Base-by-base conservation (phyloP, 2,797 vertebrate genomes). In the Diplodus puntazzo region DNA sequence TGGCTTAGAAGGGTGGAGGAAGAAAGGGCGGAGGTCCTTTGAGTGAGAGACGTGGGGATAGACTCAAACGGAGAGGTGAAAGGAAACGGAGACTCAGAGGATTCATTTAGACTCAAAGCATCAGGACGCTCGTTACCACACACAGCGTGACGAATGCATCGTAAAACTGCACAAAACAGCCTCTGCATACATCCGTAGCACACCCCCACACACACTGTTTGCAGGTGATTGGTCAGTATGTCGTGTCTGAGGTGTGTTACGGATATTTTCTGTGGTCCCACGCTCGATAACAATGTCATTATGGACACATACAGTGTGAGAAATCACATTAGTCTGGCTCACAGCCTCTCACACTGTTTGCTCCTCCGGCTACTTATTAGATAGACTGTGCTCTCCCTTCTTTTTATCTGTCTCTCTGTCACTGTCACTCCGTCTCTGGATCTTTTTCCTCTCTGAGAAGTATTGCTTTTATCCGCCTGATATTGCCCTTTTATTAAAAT, bases 401-500 rank as follows among this genome's bases (percentile, higher is more conserved):
- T 55, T 53, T 71, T 62, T 43, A 63, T 82, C 49, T 53, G 7
- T 64, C 27, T 79, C 43, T 60, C 23, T 77, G 48, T 81, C 73
- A 70, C 59, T 60, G n/a, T 57, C 48, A 64, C 9, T 54, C 39
- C 20, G 4, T 70, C 48, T 53, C 6, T 54, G 6, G 34, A 23
- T 53, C 39, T 50, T 18, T 18, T 64, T 42, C 25, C 43, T 55
- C 30, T 4, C 11, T 63, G 64, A 66, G 54, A 72, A 73, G 58
- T 55, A 74, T 80, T 72, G 68, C 79, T 82, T 88, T 79, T 79
- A 84, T 79, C 61, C 7, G 2, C 55, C 27, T 74, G 46, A 81
- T 82, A 79, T 75, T 81, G 6, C 16, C 55, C 61, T 82, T 85
- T 83, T 79, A 88, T 85, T 87, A 83, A 88, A 89, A 88, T 84